These are phyloP conservation scores for Chloroclystis v-ata DNA, from an alignment of 2,888 invertebrate genomes.

Conservation along the genomic window DNA sequence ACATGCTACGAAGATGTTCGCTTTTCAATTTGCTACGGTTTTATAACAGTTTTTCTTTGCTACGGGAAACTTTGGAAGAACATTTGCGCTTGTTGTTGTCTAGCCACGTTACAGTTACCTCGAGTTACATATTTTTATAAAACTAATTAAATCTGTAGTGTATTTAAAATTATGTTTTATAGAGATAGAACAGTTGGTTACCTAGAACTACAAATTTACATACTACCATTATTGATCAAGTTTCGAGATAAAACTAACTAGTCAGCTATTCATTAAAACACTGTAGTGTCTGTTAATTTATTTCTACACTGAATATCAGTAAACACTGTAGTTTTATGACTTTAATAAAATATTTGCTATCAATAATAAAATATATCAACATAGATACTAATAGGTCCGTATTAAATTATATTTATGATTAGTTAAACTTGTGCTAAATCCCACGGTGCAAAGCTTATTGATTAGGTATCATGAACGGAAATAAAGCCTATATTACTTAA, in stretches of 20 bases:
- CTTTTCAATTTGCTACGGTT: not conserved
- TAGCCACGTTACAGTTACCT: no score
- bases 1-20: constrained; percentile 8
- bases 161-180: not conserved
- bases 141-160: not conserved
- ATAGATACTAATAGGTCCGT: no score
- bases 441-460: not conserved
- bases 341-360: constrained; percentile 18
- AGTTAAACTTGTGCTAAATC: not conserved
- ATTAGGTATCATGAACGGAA: not conserved
- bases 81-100: no score
- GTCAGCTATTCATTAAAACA: not conserved
- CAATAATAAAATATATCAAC: not conserved
- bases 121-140: not conserved
- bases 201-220: not conserved
- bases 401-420: not conserved
- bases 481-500: not conserved
- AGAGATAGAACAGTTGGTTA: no score
- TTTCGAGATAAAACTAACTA: not conserved
- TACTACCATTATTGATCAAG: not conserved
- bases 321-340: constrained; percentile 19
- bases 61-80: no score
- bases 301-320: not conserved
- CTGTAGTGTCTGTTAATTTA: not conserved
- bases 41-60: not conserved